Percentiles rank a stretch among this genome's conserved stretches.
These are phyloP conservation scores for Ischnura elegans DNA, from an alignment of 2,888 invertebrate genomes.

Conservation along the genomic window DNA sequence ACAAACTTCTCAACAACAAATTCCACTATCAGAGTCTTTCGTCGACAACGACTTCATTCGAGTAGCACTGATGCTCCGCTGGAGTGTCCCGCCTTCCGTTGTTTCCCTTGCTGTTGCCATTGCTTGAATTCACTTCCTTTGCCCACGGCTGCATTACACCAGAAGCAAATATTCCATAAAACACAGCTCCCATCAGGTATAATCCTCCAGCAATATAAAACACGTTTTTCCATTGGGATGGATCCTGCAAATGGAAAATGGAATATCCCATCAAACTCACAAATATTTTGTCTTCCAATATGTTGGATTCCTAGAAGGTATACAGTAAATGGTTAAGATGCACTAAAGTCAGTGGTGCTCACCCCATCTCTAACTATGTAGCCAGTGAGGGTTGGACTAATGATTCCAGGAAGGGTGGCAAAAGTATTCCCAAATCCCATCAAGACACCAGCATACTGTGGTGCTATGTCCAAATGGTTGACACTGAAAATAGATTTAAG, in stretches of 20 bases:
- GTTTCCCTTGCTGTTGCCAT: background rate
- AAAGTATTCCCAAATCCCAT: constrained; percentile 96
- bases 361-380: constrained; percentile 88
- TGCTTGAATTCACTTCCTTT: constrained; percentile 75
- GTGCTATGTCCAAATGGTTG: constrained; percentile 93
- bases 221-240: constrained; percentile 90
- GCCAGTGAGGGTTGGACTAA: constrained; percentile 92
- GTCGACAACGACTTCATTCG: constrained; percentile 33
- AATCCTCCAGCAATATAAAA: constrained; percentile 92
- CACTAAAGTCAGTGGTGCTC: constrained; percentile 70
- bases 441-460: constrained; percentile 93
- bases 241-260: constrained; percentile 80
- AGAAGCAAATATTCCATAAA: constrained; percentile 90
- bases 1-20: background rate
- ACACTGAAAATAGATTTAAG: constrained; percentile 82
- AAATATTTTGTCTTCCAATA: background rate
- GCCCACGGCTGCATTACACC: constrained; percentile 93
- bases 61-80: constrained; percentile 44
- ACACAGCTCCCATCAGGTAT: constrained; percentile 89
- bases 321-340: background rate
- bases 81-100: constrained; percentile 52
- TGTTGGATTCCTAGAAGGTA: background rate
- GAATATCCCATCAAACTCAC: background rate
- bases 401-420: constrained; percentile 93
- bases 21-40: constrained; percentile 21